phyloP scores from a whole-genome alignment of 2,888 invertebrate genomes.

The Dicycla oo region DNA sequence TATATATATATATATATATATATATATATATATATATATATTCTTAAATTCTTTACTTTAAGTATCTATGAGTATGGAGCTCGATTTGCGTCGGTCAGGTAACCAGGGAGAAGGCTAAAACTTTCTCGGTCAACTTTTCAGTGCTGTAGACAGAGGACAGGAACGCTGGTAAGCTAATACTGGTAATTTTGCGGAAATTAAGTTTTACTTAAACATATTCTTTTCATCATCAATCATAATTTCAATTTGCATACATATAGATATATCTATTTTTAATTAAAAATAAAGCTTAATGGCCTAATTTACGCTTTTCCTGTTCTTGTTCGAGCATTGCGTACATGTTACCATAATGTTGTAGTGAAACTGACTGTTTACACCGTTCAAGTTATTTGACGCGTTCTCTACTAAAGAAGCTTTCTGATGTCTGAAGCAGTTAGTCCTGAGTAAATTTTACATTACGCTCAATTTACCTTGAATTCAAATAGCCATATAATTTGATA shows the following conservation, averaged over 20 bases:
- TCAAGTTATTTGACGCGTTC: not conserved
- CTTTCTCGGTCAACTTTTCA: too few relatives aligned
- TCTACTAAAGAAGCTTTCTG: not conserved
- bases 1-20: too few relatives aligned
- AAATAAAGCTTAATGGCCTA: not conserved
- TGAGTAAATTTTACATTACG: conserved; percentile 34
- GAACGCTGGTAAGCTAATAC: too few relatives aligned
- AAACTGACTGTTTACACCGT: not conserved
- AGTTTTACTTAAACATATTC: conserved; percentile 14
- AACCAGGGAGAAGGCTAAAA: too few relatives aligned
- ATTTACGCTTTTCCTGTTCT: conserved; percentile 5
- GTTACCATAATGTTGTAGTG: not conserved
- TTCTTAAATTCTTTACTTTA: too few relatives aligned
- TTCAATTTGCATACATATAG: too few relatives aligned
- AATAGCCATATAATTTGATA: conserved; percentile 61
- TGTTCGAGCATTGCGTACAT: not conserved
- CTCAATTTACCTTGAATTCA: conserved; percentile 52
- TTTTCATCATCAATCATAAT: too few relatives aligned
- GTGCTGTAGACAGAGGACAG: too few relatives aligned
- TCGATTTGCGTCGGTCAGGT: too few relatives aligned
- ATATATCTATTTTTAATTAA: conserved; percentile 27
- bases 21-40: too few relatives aligned
- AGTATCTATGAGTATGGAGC: too few relatives aligned
- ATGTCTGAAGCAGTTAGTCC: conserved; percentile 11
- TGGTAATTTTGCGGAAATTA: too few relatives aligned